Base-by-base conservation (phyloP, 2,888 invertebrate genomes). In the Microctonus hyperodae region DNA sequence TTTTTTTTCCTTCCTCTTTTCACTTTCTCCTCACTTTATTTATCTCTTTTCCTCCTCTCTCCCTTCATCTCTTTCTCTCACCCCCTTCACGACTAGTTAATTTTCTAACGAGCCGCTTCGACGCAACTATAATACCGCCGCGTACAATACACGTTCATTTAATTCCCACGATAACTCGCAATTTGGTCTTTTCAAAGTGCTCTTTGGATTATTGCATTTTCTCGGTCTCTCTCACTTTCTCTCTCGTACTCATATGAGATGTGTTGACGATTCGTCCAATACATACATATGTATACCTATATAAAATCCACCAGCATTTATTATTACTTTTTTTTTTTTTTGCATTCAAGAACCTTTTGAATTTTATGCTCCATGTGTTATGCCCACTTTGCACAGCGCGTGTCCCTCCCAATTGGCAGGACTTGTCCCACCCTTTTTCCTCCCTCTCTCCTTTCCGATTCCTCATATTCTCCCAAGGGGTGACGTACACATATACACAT, bases 31-130 rank as follows among this genome's bases (percentile, higher is more conserved):
- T 51, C 65, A 58, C 51, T 64, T 25, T 53, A 33, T 57, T 63
- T 59, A 57, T 59, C 50, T 55, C 33, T 35, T 62, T 48, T 25
- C 25, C 48, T 44, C 60, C 22, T 3, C 16, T 48, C 28, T 25
- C 2, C 20, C 56, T 11, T 40, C 33, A 50, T 25, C 37, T 31
- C 48, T 65, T n/a, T 40, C 56, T 28, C 56, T 55, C 37, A 22
- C 31, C 57, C 60, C 44, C 62, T 65, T 37, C 58, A 48, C 56
- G 57, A 51, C 55, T 65, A 73, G 69, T 70, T 68, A 70, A 73
- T 72, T 72, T 64, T 31, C n/a, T 62, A 67, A 67, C 62, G 57
- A 62, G 62, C 40, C 56, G 53, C 48, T 53, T 61, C 53, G 25
- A 20, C 35, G 37, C 44, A 51, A 35, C 61, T 65, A n/a, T n/a